Conservation (phyloP, 53 echinoderm and acorn worm genomes). For the Arbacia lixula region DNA sequence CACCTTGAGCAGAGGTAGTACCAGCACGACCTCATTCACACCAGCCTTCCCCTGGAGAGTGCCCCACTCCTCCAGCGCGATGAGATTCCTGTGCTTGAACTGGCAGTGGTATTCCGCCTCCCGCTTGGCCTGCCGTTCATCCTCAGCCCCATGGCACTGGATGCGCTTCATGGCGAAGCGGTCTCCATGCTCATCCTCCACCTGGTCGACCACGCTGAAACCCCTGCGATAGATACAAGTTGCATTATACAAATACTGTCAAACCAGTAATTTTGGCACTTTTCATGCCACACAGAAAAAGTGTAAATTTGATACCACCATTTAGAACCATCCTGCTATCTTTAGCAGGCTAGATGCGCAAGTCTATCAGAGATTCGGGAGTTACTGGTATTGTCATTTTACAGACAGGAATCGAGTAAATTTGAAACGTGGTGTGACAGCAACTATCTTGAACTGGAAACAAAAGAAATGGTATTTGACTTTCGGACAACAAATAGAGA, state of each 20-base stretch:
- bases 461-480: background rate
- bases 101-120: constrained; percentile 83
- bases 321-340: too few species aligned
- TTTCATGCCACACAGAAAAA: too few species aligned
- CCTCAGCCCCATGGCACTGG: constrained; percentile 79
- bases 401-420: background rate
- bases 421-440: background rate
- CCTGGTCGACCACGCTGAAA: constrained; percentile 88
- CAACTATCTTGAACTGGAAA: background rate
- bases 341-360: too few species aligned
- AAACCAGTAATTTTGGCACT: too few species aligned
- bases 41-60: constrained; percentile 54
- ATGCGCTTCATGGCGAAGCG: constrained; percentile 89
- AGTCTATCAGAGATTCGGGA: too few species aligned
- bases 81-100: constrained; percentile 82
- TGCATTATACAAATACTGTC: background rate
- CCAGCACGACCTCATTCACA: constrained; percentile 76
- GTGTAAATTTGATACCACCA: too few species aligned
- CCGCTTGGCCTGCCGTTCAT: constrained; percentile 66
- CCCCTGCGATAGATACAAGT: constrained; percentile 61
- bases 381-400: background rate
- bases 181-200: constrained; percentile 82
- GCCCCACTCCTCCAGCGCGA: constrained; percentile 79
- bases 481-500: background rate
- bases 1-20: constrained; percentile 87